These are phyloP conservation scores for Xanthia icteritia DNA, from an alignment of 2,888 invertebrate genomes.

Conservation along the genomic window DNA sequence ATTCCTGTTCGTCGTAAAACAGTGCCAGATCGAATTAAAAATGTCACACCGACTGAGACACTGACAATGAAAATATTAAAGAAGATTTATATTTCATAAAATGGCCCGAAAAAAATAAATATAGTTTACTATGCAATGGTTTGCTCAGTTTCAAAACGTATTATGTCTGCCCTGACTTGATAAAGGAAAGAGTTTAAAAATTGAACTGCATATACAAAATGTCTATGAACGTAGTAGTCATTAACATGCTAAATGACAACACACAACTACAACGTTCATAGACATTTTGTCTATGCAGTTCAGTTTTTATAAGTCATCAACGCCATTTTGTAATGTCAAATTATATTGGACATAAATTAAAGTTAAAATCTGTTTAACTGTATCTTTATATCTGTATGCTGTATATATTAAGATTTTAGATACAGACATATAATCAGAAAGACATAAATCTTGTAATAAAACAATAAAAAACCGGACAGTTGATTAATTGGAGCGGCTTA, in stretches of 20 bases:
- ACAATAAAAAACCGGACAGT: constrained; percentile 33
- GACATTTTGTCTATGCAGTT: no score
- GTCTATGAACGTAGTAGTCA: no score
- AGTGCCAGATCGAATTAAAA: neutral
- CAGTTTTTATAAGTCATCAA: no score
- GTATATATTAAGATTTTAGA: neutral
- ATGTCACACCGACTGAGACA: neutral
- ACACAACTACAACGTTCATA: neutral
- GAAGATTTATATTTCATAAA: neutral
- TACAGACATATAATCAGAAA: constrained; percentile 10
- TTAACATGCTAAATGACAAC: neutral
- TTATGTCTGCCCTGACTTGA: neutral
- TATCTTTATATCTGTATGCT: no score
- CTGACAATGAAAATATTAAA: no score
- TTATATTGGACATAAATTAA: neutral
- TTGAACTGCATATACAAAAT: no score
- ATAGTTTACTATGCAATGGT: neutral
- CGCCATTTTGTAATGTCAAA: constrained; percentile 1
- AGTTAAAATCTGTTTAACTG: neutral
- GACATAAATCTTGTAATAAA: constrained; percentile 45
- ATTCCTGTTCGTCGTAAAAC: no score
- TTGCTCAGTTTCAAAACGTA: neutral
- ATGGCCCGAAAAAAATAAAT: neutral
- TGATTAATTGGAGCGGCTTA: constrained; percentile 59
- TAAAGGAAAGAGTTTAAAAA: neutral